Evolutionary conservation across 2,113 vertebrate genomes (phyloP), one percentile per base, ranked within the genome.

Genomic region (Leucopternis melanops): DNA sequence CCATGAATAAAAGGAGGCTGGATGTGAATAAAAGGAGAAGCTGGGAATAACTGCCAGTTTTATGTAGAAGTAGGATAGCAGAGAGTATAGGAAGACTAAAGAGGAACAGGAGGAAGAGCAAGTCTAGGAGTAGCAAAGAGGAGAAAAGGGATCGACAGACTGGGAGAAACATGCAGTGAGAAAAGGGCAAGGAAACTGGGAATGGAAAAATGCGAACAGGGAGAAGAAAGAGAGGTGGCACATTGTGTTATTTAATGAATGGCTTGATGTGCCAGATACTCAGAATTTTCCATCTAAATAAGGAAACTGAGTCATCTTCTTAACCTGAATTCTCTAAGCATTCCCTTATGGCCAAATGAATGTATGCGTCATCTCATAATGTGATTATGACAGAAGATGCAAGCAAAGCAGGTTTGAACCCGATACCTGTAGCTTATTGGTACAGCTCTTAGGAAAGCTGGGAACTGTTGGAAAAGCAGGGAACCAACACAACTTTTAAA

Each of bases 371-470:
- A n/a, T 91, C 65, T 94, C 42, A 72, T 85, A 80, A 81, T 73
- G 58, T 69, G 84, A 91, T 87, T 89, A 72, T 81, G 34, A 75
- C 62, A 91, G 40, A 90, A 80, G 65, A 55, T 85, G 62, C 84
- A 95, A 91, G 66, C 49, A 85, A 94, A 87, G 74, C 74, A 85
- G n/a, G 36, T 90, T 84, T 92, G 57, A 92, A 85, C 22, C 38
- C 6, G 2, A 5, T 78, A 80, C 67, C 55, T 92, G 38, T 32
- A 81, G 59, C 11, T 36, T 81, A 42, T 27, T 72, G 83, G 32
- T 21, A 63, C 15, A 91, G 58, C 27, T 91, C 54, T 82, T 80
- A 55, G 26, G 45, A 50, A 89, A 89, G 52, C 13, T 82, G 34
- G 16, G 58, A 91, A 66, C 10, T 59, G 66, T 78, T 54, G 38